Conservation (phyloP, 2,888 invertebrate genomes). For the Erebia ligea region DNA sequence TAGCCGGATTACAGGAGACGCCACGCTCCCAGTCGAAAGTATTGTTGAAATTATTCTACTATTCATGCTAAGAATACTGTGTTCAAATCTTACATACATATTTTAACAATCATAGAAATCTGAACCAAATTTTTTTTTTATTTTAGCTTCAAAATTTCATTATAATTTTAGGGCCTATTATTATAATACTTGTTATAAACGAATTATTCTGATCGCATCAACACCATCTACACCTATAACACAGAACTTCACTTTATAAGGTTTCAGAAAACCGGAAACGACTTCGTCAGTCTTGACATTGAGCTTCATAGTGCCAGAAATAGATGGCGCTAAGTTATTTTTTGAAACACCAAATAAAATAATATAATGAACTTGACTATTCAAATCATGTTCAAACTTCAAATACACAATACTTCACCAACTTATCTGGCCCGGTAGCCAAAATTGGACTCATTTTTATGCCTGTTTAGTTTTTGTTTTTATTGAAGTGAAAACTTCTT, state of each 20-base stretch:
- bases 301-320: background rate
- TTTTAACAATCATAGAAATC: background rate
- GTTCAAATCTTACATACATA: slow-evolving; percentile 17
- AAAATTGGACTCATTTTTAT: no score
- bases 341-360: no score
- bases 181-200: background rate
- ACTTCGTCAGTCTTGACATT: no score
- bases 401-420: no score
- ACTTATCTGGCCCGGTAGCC: no score
- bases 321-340: background rate
- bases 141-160: background rate
- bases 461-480: no score
- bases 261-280: no score
- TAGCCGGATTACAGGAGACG: slow-evolving; percentile 99
- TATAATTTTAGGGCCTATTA: background rate
- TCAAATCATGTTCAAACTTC: no score
- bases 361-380: no score
- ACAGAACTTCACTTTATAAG: background rate
- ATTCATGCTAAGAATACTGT: background rate
- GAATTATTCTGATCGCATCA: background rate
- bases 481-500: no score
- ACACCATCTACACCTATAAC: background rate
- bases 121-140: background rate
- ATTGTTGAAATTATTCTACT: slow-evolving; percentile 40
- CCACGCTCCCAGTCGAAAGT: slow-evolving; percentile 93